Base-by-base conservation (phyloP, 2,888 invertebrate species). In the Villa cingulata region DNA sequence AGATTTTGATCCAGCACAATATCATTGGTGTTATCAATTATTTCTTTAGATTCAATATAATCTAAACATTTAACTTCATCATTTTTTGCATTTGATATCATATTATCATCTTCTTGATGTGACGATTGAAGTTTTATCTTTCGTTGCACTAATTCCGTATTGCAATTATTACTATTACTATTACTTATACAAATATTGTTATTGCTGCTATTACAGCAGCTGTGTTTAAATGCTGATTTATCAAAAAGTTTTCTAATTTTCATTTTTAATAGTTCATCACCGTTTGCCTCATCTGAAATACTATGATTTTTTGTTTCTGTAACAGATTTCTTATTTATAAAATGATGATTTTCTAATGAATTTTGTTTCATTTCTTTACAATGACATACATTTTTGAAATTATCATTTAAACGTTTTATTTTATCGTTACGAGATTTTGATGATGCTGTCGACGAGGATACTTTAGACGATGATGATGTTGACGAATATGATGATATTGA, bases 1-100 rank as follows among this genome's bases (percentile, higher is more conserved):
- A n/a, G 64, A 64, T 4, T 66, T 55, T 10, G 64, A 60, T 38
- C 64, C 64, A n/a, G n/a, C n/a, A n/a, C n/a, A n/a, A n/a, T n/a
- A n/a, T n/a, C n/a, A n/a, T n/a, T n/a, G n/a, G 19, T 60, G 48
- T 48, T 62, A 64, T 29, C 29, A 10, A 12, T 23, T 23, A 23
- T 23, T 23, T 23, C 7, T 6, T 23, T 23, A 6, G 23, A 23
- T 23, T 23, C 23, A 23, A 23, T 23, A 23, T 6, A 6, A 6
- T 27, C 41, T 7, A 41, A n/a, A 37, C 41, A 23, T 32, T 46
- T 41, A n/a, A n/a, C n/a, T n/a, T 29, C 39, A n/a, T 40, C 34
- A 45, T 45, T 45, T 45, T 40, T 45, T 45, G 15, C 17, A 27
- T 29, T 41, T 29, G 12, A 23, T 16, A 9, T 23, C 23, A 16